Percentiles rank a stretch among this genome's conserved stretches.
phyloP scores from a whole-genome alignment of 1,140 invertebrate species.

The Drosophila carrolli region DNA sequence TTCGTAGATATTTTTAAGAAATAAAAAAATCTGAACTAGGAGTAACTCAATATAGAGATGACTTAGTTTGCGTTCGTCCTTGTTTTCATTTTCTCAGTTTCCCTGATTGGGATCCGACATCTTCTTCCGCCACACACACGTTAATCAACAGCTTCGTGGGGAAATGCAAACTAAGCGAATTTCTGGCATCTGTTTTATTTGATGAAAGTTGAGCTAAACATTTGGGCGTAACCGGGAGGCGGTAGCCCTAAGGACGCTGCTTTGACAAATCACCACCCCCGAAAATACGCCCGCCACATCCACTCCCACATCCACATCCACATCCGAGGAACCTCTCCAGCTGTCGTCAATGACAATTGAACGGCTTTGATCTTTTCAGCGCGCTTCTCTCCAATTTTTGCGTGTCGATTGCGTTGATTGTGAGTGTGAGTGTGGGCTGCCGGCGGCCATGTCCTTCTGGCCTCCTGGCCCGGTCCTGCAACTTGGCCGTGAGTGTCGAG shows the following conservation, averaged over 20 bases:
- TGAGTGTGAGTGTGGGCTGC: constrained; percentile 31
- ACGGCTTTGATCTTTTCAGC: constrained; percentile 79
- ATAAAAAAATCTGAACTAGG: not conserved
- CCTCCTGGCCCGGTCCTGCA: constrained; percentile 7
- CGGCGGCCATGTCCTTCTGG: constrained; percentile 34
- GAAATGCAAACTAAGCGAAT: constrained; percentile 58
- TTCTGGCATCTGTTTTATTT: constrained; percentile 54
- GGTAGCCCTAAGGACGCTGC: constrained; percentile 39
- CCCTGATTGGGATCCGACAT: constrained; percentile 16
- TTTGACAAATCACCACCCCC: constrained; percentile 73
- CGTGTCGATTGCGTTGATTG: constrained; percentile 70
- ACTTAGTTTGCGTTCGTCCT: not conserved
- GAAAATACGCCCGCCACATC: constrained; percentile 2
- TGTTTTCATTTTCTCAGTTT: constrained; percentile 26
- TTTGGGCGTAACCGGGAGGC: constrained; percentile 16
- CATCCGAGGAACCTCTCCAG: constrained; percentile 36
- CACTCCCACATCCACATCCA: constrained; percentile 1
- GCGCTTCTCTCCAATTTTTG: constrained; percentile 61
- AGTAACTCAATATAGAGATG: not conserved
- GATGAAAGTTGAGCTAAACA: constrained; percentile 43
- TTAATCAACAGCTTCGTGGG: constrained; percentile 35
- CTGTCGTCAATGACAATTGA: constrained; percentile 73
- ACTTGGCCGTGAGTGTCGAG: constrained; percentile 20
- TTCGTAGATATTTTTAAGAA: not conserved
- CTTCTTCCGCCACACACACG: constrained; percentile 12